These are phyloP conservation scores for Triplophysa rosa DNA, from an alignment of 2,113 vertebrate species.

Conservation along the genomic window DNA sequence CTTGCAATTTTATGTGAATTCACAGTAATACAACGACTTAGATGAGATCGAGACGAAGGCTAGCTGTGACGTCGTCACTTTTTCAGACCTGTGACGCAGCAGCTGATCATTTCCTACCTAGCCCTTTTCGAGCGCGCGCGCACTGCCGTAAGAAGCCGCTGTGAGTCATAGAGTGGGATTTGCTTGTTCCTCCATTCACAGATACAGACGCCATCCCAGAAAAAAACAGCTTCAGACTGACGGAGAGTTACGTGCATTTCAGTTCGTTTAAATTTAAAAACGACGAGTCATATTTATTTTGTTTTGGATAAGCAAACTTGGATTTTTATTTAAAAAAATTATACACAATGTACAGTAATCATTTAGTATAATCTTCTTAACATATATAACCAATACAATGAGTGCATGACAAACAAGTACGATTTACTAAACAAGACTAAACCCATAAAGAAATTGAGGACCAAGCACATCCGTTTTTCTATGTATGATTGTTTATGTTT, in stretches of 20 bases:
- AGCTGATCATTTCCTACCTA: conserved; percentile 45
- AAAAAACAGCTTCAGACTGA: not conserved
- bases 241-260: not conserved
- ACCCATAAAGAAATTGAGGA: not conserved
- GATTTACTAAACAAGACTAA: not conserved
- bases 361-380: not conserved
- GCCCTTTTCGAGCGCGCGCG: conserved; percentile 53
- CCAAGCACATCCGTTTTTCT: not conserved
- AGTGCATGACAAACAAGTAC: not conserved
- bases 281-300: too few species aligned
- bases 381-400: not conserved
- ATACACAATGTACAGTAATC: too few species aligned
- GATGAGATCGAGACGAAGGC: not conserved
- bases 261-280: too few species aligned
- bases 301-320: too few species aligned
- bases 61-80: not conserved
- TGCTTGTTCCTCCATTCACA: conserved; percentile 31
- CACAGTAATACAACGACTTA: not conserved
- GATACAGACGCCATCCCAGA: conserved; percentile 6
- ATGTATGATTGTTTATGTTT: not conserved
- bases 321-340: too few species aligned
- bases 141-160: conserved; percentile 78
- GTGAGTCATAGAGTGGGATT: conserved; percentile 72
- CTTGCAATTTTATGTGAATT: not conserved
- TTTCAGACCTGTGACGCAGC: conserved; percentile 16